Conservation (phyloP, 2,888 invertebrate species). For the Rhagophthalmus giganteus region DNA sequence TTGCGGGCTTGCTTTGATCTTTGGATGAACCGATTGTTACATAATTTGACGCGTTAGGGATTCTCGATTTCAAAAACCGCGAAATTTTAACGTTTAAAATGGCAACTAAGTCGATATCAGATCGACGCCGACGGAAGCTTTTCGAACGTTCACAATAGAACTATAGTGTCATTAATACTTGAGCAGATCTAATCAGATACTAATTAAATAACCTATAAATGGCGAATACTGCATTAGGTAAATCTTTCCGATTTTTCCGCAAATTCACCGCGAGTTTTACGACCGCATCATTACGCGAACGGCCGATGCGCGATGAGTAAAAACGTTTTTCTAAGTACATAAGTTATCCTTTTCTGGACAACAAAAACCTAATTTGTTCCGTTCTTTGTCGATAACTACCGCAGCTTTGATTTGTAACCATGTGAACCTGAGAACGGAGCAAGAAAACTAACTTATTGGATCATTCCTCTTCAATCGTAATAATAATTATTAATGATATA, state of each 20-base stretch:
- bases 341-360: conserved; percentile 7
- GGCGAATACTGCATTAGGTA: conserved; percentile 26
- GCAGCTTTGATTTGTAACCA: conserved; percentile 3
- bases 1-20: neutral
- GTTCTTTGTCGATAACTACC: conserved; percentile 2
- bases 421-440: neutral
- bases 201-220: conserved; percentile 32
- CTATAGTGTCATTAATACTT: conserved; percentile 22
- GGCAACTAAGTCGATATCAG: neutral
- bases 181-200: conserved; percentile 25
- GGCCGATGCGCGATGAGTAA: conserved; percentile 2
- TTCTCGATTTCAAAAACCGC: no score
- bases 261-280: conserved; percentile 11
- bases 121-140: conserved; percentile 12
- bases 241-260: conserved; percentile 16
- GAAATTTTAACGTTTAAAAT: no score
- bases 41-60: no score
- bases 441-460: conserved; percentile 9
- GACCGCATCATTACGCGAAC: conserved; percentile 11
- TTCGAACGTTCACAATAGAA: conserved; percentile 18
- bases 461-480: conserved; percentile 14
- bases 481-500: conserved; percentile 26
- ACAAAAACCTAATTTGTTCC: conserved; percentile 5
- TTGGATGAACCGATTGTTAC: no score
- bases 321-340: conserved; percentile 2